Evolutionary conservation across 2,113 vertebrate genomes (phyloP).

Genomic region (Rhodinocichla rosea): DNA sequence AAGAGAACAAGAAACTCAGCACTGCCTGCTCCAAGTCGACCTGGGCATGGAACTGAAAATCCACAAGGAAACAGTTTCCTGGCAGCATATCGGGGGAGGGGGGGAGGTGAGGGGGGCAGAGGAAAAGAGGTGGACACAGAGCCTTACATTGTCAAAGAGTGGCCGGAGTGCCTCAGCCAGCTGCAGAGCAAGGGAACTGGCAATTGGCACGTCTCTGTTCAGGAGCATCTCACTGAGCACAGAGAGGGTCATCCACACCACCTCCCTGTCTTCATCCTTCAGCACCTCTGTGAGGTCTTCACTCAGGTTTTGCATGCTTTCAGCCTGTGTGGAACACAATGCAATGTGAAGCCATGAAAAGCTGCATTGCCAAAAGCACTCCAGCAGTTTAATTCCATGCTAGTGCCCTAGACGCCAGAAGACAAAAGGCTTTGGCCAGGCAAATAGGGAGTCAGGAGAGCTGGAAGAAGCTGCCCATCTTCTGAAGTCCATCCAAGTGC

Average conservation of each 20-base stretch:
- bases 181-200: not conserved
- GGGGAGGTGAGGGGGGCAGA: too few relatives aligned
- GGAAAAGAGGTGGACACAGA: not conserved
- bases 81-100: not conserved
- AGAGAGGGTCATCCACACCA: not conserved
- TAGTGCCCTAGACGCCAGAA: not conserved
- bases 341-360: not conserved
- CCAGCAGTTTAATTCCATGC: not conserved
- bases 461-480: not conserved
- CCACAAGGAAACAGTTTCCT: not conserved
- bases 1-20: not conserved
- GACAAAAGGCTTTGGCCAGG: not conserved
- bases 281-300: not conserved
- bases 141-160: not conserved
- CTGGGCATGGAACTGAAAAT: not conserved
- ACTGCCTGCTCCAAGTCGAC: not conserved
- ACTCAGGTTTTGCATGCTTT: not conserved
- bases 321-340: not conserved
- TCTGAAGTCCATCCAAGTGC: not conserved
- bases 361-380: not conserved
- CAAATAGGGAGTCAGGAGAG: not conserved
- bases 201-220: not conserved
- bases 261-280: not conserved
- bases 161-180: not conserved
- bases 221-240: not conserved